Conservation (phyloP, 1,140 invertebrate genomes). For the Trichonephila inaurata region DNA sequence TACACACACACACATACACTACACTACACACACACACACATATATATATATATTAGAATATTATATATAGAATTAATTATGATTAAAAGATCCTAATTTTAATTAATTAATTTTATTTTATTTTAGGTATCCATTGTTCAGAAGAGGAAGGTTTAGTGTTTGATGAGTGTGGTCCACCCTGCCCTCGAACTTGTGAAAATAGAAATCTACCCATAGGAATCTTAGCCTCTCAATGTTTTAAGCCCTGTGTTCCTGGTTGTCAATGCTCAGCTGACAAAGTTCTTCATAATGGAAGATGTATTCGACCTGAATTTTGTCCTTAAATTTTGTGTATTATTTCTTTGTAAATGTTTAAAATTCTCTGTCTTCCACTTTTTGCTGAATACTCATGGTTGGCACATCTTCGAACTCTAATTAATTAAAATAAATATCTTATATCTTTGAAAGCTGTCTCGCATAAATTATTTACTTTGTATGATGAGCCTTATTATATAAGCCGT, state of each 20-base stretch:
- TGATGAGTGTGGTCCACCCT: constrained; percentile 80
- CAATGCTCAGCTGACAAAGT: constrained; percentile 78
- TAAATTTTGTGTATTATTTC: not conserved
- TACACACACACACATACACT: too few relatives aligned
- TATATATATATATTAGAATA: too few relatives aligned
- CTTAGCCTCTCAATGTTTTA: constrained; percentile 79
- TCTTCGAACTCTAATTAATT: too few relatives aligned
- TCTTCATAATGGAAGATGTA: constrained; percentile 72
- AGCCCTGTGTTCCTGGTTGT: constrained; percentile 80
- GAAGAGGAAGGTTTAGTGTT: constrained; percentile 83
- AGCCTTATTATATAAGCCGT: too few relatives aligned
- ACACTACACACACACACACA: too few relatives aligned
- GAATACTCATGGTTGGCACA: too few relatives aligned
- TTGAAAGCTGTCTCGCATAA: too few relatives aligned
- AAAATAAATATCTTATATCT: too few relatives aligned
- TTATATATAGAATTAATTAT: too few relatives aligned
- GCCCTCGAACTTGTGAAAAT: constrained; percentile 80
- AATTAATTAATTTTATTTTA: not conserved
- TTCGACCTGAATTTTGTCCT: constrained; percentile 73
- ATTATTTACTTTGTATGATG: too few relatives aligned
- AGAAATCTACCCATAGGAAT: constrained; percentile 53
- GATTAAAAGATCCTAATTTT: too few relatives aligned
- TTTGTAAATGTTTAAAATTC: not conserved
- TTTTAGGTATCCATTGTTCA: constrained; percentile 83
- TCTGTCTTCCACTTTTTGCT: not conserved